Evolutionary conservation across 1,140 invertebrate species (phyloP).

Genomic region (Holcopasites calliopsidis): DNA sequence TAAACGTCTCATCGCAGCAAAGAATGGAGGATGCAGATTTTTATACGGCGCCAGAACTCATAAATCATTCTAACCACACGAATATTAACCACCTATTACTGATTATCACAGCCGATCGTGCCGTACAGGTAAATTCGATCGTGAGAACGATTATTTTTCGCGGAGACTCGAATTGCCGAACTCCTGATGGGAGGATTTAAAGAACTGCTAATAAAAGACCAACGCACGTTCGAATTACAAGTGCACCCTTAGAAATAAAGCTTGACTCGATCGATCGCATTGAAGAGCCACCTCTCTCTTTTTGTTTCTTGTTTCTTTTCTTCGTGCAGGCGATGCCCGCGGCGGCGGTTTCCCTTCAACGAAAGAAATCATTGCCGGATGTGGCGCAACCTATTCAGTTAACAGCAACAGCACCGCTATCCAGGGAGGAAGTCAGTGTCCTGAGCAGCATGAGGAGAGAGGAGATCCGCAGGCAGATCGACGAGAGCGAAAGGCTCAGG

Average conservation of each 20-base stretch:
- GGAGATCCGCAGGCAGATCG: conserved; percentile 93
- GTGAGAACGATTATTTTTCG: no score
- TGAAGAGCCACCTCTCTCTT: conserved; percentile 51
- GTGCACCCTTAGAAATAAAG: not conserved
- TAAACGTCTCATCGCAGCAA: conserved; percentile 22
- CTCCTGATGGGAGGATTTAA: not conserved
- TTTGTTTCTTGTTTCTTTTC: conserved; percentile 58
- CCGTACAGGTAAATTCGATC: not conserved
- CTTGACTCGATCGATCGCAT: conserved; percentile 7
- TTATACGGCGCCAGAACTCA: not conserved
- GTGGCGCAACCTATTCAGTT: conserved; percentile 88
- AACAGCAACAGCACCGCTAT: conserved; percentile 87
- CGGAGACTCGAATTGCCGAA: not conserved
- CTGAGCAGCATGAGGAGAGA: conserved; percentile 95
- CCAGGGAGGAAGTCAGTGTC: conserved; percentile 95
- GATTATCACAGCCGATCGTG: no score
- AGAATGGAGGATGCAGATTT: not conserved
- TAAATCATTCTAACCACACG: not conserved
- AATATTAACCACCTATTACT: conserved; percentile 4
- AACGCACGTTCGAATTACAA: no score
- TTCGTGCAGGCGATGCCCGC: conserved; percentile 84
- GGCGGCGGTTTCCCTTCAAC: conserved; percentile 86
- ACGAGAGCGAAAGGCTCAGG: conserved; percentile 94
- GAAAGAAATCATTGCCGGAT: conserved; percentile 98
- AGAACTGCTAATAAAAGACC: not conserved